Evolutionary conservation across 64 coral and sea anemone species (phyloP).

Genomic region (Platygyra sinensis): DNA sequence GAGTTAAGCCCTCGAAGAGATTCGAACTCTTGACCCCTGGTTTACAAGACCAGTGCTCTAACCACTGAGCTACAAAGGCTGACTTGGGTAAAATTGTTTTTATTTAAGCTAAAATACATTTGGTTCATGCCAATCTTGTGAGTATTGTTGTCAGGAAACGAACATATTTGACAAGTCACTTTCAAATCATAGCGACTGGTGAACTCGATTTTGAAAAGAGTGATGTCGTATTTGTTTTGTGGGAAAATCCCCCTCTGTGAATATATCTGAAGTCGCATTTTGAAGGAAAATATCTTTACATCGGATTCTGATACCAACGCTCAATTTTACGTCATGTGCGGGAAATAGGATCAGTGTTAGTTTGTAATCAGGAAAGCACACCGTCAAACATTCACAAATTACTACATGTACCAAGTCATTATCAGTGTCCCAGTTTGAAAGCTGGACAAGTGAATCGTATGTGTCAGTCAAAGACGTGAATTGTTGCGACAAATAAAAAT

Average conservation of each 20-base stretch:
- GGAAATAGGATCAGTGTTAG: too few species aligned
- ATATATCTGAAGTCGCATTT: too few species aligned
- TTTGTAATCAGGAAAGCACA: too few species aligned
- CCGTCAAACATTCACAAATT: too few species aligned
- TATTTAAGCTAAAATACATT: neutral
- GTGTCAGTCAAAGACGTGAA: too few species aligned
- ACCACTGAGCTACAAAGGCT: slow-evolving; percentile 66
- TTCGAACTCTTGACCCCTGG: slow-evolving; percentile 67
- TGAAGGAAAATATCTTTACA: too few species aligned
- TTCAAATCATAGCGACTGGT: neutral
- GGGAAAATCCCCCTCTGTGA: neutral
- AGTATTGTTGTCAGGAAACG: neutral
- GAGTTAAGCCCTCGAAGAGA: slow-evolving; percentile 29
- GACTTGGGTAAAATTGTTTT: neutral
- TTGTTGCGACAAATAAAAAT: too few species aligned
- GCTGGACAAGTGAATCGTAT: too few species aligned
- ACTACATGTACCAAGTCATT: too few species aligned
- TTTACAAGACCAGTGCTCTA: slow-evolving; percentile 78
- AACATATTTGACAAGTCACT: neutral
- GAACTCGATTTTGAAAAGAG: neutral
- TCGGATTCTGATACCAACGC: too few species aligned
- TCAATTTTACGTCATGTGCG: too few species aligned
- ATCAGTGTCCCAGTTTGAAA: too few species aligned
- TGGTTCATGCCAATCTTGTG: neutral
- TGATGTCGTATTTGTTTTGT: neutral